These are phyloP conservation scores for Theristicus caerulescens DNA, from an alignment of 2,113 vertebrate genomes.

Conservation along the genomic window DNA sequence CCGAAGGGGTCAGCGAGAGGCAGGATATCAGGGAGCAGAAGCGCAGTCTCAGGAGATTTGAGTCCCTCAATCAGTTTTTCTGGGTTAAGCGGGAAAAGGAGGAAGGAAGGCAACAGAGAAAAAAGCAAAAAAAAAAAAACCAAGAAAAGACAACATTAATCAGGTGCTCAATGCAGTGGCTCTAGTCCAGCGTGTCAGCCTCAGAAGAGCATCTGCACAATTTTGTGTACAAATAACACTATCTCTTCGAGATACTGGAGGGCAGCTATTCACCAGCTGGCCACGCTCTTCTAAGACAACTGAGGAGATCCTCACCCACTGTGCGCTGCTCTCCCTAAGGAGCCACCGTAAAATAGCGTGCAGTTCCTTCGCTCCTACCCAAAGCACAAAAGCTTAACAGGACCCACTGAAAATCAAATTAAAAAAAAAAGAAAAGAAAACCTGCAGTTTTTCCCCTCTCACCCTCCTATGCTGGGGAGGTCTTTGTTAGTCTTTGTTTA, in stretches of 20 bases:
- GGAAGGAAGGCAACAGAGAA: conserved; percentile 39
- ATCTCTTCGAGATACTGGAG: accelerated
- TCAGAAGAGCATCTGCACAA: neutral
- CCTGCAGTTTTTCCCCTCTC: neutral
- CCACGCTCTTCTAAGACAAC: accelerated
- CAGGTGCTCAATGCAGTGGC: neutral
- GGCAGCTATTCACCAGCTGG: neutral
- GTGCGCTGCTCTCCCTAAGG: neutral
- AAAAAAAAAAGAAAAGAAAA: too few relatives aligned
- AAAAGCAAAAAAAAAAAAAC: neutral
- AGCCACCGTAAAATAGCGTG: accelerated
- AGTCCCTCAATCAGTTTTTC: conserved; percentile 94
- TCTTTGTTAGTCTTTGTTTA: neutral
- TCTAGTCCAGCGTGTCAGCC: neutral
- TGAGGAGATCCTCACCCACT: neutral
- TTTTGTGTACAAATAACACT: accelerated
- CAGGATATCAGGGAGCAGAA: conserved; percentile 89
- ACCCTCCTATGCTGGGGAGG: too few relatives aligned
- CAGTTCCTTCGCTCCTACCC: neutral
- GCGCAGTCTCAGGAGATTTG: conserved; percentile 88
- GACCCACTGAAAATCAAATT: neutral
- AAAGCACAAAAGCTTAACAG: neutral
- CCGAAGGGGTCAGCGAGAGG: conserved; percentile 87
- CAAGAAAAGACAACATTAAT: conserved; percentile 2
- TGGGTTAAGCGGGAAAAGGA: conserved; percentile 70